These are phyloP conservation scores for Volucella inanis DNA, from an alignment of 2,888 invertebrate genomes.

Conservation along the genomic window DNA sequence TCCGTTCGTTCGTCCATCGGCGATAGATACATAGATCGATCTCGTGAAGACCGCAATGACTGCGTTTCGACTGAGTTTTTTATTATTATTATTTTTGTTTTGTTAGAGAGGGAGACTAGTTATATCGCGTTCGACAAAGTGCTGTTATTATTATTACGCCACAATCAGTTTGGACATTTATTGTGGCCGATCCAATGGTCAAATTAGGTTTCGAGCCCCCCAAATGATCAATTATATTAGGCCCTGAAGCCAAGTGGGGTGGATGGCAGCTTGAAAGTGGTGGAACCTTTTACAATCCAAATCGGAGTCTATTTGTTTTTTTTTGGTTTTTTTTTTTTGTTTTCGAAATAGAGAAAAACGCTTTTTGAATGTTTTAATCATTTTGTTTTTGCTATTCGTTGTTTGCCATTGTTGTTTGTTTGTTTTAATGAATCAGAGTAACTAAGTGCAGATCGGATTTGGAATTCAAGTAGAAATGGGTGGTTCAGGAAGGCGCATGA, in stretches of 20 bases:
- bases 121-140: constrained; percentile 34
- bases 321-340: constrained; percentile 40
- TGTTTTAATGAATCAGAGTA: constrained; percentile 21
- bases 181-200: constrained; percentile 58
- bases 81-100: constrained; percentile 1
- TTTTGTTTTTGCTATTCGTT: constrained; percentile 22
- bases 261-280: constrained; percentile 26
- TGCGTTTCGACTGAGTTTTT: constrained; percentile 44
- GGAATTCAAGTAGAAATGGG: constrained; percentile 48
- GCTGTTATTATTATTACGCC: constrained; percentile 71
- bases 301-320: constrained; percentile 49
- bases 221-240: constrained; percentile 67
- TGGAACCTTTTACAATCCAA: constrained; percentile 16
- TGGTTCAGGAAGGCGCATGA: constrained; percentile 43
- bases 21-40: constrained; percentile 63
- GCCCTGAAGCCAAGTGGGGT: constrained; percentile 53
- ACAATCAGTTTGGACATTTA: constrained; percentile 70
- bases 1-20: constrained; percentile 29
- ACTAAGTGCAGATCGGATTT: constrained; percentile 19
- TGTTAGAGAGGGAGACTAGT: background rate
- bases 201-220: constrained; percentile 62
- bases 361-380: constrained; percentile 67
- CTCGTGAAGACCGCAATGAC: constrained; percentile 21
- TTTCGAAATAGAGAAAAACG: constrained; percentile 45
- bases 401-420: constrained; percentile 7